Conservation (phyloP, 2,888 invertebrate genomes). For the Eupithecia dodoneata region DNA sequence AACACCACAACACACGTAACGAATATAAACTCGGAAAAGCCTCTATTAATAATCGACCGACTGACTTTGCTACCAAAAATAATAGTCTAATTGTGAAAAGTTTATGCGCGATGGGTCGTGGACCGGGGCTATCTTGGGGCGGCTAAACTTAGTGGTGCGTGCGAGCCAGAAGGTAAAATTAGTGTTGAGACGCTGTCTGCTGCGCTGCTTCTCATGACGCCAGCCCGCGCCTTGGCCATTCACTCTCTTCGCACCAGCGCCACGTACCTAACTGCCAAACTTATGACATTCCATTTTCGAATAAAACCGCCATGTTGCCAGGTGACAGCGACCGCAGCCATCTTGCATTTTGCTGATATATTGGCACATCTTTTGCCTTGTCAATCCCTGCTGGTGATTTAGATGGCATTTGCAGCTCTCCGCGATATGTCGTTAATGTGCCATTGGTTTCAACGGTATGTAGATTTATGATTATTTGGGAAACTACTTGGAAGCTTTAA, state of each 20-base stretch:
- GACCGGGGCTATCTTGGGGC: constrained; percentile 85
- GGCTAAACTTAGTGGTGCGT: constrained; percentile 85
- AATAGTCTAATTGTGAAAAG: constrained; percentile 86
- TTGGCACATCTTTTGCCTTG: constrained; percentile 36
- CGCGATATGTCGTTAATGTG: constrained; percentile 26
- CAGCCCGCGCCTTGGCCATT: constrained; percentile 69
- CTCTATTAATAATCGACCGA: constrained; percentile 85
- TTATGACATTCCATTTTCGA: constrained; percentile 80
- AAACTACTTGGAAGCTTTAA: constrained; percentile 6
- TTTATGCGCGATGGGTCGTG: constrained; percentile 85
- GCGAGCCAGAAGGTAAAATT: constrained; percentile 83
- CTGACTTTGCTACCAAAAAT: constrained; percentile 85
- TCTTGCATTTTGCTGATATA: constrained; percentile 53
- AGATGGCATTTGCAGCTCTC: constrained; percentile 32
- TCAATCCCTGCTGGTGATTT: constrained; percentile 31
- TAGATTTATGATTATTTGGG: constrained; percentile 23
- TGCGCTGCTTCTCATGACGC: constrained; percentile 78
- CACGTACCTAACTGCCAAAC: constrained; percentile 76
- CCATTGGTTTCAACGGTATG: constrained; percentile 24
- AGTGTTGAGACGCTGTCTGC: constrained; percentile 83
- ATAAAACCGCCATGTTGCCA: constrained; percentile 63
- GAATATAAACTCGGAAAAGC: constrained; percentile 85
- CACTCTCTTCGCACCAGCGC: constrained; percentile 72
- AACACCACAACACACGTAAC: constrained; percentile 85
- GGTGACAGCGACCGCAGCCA: constrained; percentile 55